Evolutionary conservation across 2,797 vertebrate genomes (phyloP), one percentile per base, ranked within the genome.

Genomic region (Oryzias dopingdopingensis): DNA sequence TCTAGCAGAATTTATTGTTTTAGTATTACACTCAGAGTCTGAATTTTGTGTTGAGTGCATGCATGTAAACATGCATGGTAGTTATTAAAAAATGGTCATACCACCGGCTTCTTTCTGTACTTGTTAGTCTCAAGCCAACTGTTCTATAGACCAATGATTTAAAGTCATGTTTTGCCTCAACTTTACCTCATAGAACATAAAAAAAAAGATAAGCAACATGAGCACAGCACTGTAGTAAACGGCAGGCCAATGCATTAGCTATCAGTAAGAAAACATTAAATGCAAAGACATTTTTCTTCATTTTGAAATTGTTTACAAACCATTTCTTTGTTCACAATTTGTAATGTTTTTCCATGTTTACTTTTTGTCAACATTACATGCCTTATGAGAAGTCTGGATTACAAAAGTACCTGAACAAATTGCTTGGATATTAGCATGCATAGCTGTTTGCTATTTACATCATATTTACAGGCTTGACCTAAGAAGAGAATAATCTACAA

Each of bases 341-440:
- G 72, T 81, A 80, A 64, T 79, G 55, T 89, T 91, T 91, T 85
- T 88, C 72, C 76, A 74, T 88, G 75, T 82, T 79, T 76, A 62
- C 64, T 90, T 92, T 81, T 83, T 88, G 92, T 86, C 80, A 73
- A 88, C 82, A 90, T 88, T 92, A 92, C 96, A 97, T 98, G 96
- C 96, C 94, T 88, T 90, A 91, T 88, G 87, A 90, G 86, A 88
- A 88, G 90, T 92, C 87, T 85, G 87, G 90, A 95, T 97, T 97
- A 97, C 92, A 95, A 98, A 96, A 96, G 93, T 96, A 96, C 95
- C 95, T 97, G 95, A 97, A 97, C 91, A 92, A 91, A 96, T 95
- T 91, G 92, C 93, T 94, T 96, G 93, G 93, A 92, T 94, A 92
- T 93, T 92, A 94, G 90, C 96, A 97, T 98, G 96, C 96, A 95